Conservation (phyloP, 1,140 invertebrate species). For the Rhyacophila brunnea region DNA sequence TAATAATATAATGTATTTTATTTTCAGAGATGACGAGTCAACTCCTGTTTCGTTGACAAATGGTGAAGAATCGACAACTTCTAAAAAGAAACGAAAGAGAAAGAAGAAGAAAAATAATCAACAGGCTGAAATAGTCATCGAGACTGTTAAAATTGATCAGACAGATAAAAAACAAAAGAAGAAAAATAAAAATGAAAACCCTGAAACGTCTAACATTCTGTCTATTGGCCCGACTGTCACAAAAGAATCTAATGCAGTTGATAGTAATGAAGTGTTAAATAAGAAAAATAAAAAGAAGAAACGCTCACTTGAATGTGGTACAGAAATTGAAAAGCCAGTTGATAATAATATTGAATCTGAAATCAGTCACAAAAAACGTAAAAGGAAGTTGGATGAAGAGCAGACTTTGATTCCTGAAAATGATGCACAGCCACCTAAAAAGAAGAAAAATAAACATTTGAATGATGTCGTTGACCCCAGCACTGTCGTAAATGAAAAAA, state of each 20-base stretch:
- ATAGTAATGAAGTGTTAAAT: conserved; percentile 30
- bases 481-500: conserved; percentile 5
- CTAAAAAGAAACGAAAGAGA: conserved; percentile 15
- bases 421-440: conserved; percentile 7
- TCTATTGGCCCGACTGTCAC: conserved; percentile 1
- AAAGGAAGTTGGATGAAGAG: background rate
- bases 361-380: background rate
- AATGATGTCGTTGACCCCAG: conserved; percentile 19
- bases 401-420: background rate
- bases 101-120: conserved; percentile 31
- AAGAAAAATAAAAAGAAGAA: conserved; percentile 38
- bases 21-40: conserved; percentile 10
- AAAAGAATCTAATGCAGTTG: conserved; percentile 14
- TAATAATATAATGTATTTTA: background rate
- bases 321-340: conserved; percentile 39
- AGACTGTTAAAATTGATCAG: conserved; percentile 11
- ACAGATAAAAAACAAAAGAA: conserved; percentile 35
- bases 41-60: conserved; percentile 19
- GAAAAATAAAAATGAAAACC: conserved; percentile 26
- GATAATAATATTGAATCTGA: conserved; percentile 14
- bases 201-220: background rate
- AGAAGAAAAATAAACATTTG: conserved; percentile 39
- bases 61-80: conserved; percentile 9
- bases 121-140: background rate
- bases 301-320: conserved; percentile 34